These are phyloP conservation scores for Parotocinclus haroldoi DNA, from an alignment of 2,797 vertebrate species.

Conservation along the genomic window DNA sequence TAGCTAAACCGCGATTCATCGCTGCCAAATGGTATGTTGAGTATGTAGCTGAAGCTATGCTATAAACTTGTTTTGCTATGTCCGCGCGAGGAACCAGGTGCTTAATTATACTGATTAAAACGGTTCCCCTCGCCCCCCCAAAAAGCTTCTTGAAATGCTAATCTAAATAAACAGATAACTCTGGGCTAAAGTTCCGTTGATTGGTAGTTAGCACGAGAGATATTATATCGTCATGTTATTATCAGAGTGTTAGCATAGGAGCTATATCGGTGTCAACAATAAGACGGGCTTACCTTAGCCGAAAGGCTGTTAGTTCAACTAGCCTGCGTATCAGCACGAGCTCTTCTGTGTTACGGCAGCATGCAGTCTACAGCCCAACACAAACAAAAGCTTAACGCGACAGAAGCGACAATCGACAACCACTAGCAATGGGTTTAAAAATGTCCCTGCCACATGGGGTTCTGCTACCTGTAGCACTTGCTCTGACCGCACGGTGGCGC, in stretches of 20 bases:
- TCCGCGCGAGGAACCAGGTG: constrained; percentile 1
- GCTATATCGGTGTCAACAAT: constrained; percentile 3
- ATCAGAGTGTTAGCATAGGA: constrained; percentile 3
- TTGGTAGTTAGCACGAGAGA: background rate
- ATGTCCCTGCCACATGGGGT: constrained; percentile 49
- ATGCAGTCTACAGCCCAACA: constrained; percentile 6
- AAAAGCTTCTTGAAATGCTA: background rate
- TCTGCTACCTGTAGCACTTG: constrained; percentile 28
- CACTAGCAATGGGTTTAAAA: constrained; percentile 35
- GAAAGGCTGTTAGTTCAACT: constrained; percentile 19
- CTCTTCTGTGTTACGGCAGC: constrained; percentile 24
- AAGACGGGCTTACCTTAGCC: constrained; percentile 21
- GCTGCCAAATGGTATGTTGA: background rate
- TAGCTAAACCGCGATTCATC: background rate
- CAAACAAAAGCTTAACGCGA: constrained; percentile 10
- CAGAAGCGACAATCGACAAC: constrained; percentile 14
- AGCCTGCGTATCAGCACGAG: constrained; percentile 4
- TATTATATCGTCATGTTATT: background rate
- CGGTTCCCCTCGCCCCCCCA: too few relatives aligned
- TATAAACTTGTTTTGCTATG: constrained; percentile 15
- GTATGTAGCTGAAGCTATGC: constrained; percentile 5
- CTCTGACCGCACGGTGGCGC: constrained; percentile 40
- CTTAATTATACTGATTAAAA: background rate
- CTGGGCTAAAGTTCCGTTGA: background rate
- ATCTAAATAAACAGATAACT: too few relatives aligned